phyloP scores from a whole-genome alignment of 37 sponge, comb jelly and placozoan species.

The Beroe ovata region DNA sequence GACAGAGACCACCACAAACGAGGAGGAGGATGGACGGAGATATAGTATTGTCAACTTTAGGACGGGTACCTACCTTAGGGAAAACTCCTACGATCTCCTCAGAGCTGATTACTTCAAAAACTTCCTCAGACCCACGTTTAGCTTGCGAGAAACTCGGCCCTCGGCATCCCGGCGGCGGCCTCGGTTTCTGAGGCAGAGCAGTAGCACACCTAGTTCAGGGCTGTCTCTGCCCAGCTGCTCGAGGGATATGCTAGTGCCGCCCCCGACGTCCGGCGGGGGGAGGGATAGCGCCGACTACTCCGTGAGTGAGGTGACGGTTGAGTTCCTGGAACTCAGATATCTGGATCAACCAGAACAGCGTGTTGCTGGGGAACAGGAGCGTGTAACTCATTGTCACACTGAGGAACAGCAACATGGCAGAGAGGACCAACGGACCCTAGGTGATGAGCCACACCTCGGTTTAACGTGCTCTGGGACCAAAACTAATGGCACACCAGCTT shows the following conservation, averaged over 20 bases:
- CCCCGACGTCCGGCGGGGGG: too few relatives aligned
- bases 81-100: constrained; percentile 14
- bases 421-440: too few relatives aligned
- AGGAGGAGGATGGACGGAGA: neutral
- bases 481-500: neutral
- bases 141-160: neutral
- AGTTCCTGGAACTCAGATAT: neutral
- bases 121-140: neutral
- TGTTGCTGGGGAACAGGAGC: too few relatives aligned
- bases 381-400: too few relatives aligned
- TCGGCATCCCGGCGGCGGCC: neutral
- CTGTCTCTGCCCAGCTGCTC: neutral
- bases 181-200: constrained; percentile 27
- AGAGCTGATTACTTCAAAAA: constrained; percentile 2
- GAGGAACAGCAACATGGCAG: neutral
- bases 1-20: too few relatives aligned
- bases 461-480: neutral
- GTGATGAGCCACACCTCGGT: neutral
- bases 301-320: neutral
- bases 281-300: neutral
- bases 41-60: constrained; percentile 20
- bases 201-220: neutral
- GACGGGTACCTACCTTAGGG: constrained; percentile 32
- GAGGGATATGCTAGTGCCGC: neutral
- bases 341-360: neutral